Evolutionary conservation across 2,888 invertebrate species (phyloP).

Genomic region (Opisthograptis luteolata): DNA sequence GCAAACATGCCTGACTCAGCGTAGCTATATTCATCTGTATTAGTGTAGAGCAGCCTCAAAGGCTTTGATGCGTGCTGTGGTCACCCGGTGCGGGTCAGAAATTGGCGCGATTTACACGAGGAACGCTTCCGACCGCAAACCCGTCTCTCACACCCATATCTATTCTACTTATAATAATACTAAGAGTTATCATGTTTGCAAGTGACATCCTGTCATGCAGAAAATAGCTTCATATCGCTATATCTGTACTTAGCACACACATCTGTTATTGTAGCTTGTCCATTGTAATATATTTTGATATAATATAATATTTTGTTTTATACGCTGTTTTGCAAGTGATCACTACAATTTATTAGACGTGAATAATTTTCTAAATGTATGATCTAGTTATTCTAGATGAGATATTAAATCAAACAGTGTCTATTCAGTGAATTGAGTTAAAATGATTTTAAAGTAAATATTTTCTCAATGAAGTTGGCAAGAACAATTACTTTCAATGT

Average conservation of each 20-base stretch:
- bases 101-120: conserved; percentile 74
- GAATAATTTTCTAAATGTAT: no score
- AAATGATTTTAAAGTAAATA: conserved; percentile 45
- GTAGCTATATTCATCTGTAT: conserved; percentile 50
- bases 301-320: no score
- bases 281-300: no score
- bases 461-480: conserved; percentile 46
- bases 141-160: conserved; percentile 28
- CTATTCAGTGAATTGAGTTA: conserved; percentile 35
- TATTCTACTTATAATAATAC: conserved; percentile 16
- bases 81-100: conserved; percentile 72
- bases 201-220: conserved; percentile 4
- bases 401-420: conserved; percentile 5
- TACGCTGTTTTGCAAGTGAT: no score
- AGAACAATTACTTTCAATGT: conserved; percentile 55
- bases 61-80: conserved; percentile 80
- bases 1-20: conserved; percentile 43
- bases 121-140: conserved; percentile 55
- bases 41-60: conserved; percentile 62
- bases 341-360: no score
- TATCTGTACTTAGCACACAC: no score
- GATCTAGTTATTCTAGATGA: no score
- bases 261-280: no score
- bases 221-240: neutral
- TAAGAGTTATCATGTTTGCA: conserved; percentile 5